Percentiles rank a stretch among this genome's conserved stretches.
Conservation (phyloP, 2,797 vertebrate genomes). For the Oreortyx pictus region DNA sequence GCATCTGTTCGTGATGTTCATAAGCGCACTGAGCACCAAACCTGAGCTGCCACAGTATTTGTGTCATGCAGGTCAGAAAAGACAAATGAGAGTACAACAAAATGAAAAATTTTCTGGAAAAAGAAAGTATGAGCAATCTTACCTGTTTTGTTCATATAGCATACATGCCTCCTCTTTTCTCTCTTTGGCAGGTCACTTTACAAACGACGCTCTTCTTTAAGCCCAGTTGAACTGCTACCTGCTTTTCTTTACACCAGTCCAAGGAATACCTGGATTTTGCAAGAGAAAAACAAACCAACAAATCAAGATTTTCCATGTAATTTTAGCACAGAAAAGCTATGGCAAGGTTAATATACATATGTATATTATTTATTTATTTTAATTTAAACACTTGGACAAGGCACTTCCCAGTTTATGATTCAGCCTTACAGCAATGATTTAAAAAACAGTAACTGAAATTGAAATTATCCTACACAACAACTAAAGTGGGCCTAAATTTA, state of each 20-base stretch:
- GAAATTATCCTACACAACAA: not conserved
- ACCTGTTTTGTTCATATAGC: not conserved
- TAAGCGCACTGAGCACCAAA: not conserved
- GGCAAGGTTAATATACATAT: not conserved
- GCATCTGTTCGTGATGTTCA: not conserved
- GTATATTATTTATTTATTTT: not conserved
- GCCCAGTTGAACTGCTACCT: not conserved
- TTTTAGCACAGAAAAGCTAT: not conserved
- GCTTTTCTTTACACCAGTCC: not conserved
- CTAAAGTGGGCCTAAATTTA: rapidly evolving
- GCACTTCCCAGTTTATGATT: not conserved
- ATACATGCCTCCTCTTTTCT: not conserved
- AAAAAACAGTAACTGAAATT: not conserved
- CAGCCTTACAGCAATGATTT: not conserved
- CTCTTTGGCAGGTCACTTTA: not conserved
- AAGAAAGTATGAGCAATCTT: not conserved
- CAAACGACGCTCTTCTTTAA: not conserved
- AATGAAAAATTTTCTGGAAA: not conserved
- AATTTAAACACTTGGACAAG: not conserved
- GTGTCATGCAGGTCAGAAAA: not conserved
- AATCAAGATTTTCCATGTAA: not conserved
- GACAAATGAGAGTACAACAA: not conserved
- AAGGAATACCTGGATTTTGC: not conserved
- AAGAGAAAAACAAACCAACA: not conserved
- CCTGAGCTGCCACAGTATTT: not conserved